These are phyloP conservation scores for Pecten maximus DNA, from an alignment of 2,888 invertebrate genomes.

Conservation along the genomic window DNA sequence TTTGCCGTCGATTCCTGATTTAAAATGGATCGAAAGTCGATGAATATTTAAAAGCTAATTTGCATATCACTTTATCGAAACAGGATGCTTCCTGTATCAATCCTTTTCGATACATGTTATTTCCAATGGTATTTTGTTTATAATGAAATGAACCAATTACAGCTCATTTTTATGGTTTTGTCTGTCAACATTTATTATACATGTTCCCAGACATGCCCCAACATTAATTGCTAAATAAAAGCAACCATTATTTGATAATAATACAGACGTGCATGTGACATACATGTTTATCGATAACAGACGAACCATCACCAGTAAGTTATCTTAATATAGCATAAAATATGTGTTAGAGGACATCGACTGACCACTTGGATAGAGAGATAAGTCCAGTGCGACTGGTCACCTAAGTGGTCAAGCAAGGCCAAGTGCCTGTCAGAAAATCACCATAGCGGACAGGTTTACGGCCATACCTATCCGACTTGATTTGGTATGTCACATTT, in stretches of 20 bases:
- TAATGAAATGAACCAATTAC: too few species aligned
- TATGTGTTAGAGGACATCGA: neutral
- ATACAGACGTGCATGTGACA: neutral
- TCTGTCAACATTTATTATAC: too few species aligned
- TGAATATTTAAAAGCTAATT: too few species aligned
- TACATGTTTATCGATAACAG: neutral
- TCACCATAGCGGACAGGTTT: neutral
- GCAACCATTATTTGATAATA: neutral
- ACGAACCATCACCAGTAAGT: neutral
- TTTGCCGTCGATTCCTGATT: too few species aligned
- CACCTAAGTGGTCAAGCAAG: constrained; percentile 19
- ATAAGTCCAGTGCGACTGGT: neutral
- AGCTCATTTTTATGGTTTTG: too few species aligned
- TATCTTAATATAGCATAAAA: neutral
- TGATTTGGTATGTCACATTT: neutral
- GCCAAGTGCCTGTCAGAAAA: constrained; percentile 26
- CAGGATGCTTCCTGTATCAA: too few species aligned
- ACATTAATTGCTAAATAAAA: neutral
- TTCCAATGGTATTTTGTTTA: too few species aligned
- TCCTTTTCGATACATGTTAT: too few species aligned
- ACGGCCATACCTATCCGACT: neutral
- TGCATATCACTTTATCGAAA: too few species aligned
- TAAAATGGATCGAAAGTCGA: too few species aligned
- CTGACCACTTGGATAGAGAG: constrained; percentile 11
- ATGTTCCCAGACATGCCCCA: too few species aligned